Percentiles rank a stretch among this genome's conserved stretches.
phyloP scores from a whole-genome alignment of 1,140 invertebrate species.

The Achatina immaculata region DNA sequence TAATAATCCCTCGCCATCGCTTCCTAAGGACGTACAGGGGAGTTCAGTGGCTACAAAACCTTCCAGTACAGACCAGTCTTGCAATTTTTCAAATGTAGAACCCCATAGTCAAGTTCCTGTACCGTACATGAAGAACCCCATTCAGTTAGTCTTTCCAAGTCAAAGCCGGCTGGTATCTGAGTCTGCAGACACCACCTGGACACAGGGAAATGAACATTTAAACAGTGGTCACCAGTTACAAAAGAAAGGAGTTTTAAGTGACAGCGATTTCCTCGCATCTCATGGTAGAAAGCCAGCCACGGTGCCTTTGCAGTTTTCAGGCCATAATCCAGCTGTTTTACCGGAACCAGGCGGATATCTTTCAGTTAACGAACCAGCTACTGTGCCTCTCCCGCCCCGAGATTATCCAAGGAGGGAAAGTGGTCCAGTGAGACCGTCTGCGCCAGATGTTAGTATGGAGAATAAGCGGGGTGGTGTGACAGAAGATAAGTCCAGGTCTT shows the following conservation, averaged over 20 bases:
- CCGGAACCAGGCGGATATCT: background rate
- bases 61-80: background rate
- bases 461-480: background rate
- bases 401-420: constrained; percentile 39
- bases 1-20: background rate
- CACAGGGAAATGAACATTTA: background rate
- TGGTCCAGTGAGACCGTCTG: constrained; percentile 13
- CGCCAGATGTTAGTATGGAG: background rate
- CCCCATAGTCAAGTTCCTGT: background rate
- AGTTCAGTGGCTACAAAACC: background rate
- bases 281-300: background rate
- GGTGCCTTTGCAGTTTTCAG: constrained; percentile 5
- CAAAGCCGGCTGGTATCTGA: background rate
- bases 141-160: background rate
- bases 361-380: background rate
- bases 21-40: background rate
- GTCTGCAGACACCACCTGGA: background rate
- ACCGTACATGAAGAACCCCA: background rate
- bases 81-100: background rate
- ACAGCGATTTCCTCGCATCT: background rate
- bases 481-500: background rate
- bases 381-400: background rate
- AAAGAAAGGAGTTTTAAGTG: background rate
- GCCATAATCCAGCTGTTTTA: too few species aligned
- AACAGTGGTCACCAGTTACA: background rate